Base-by-base conservation (phyloP, 2,888 invertebrate genomes). In the Clivina fossor region DNA sequence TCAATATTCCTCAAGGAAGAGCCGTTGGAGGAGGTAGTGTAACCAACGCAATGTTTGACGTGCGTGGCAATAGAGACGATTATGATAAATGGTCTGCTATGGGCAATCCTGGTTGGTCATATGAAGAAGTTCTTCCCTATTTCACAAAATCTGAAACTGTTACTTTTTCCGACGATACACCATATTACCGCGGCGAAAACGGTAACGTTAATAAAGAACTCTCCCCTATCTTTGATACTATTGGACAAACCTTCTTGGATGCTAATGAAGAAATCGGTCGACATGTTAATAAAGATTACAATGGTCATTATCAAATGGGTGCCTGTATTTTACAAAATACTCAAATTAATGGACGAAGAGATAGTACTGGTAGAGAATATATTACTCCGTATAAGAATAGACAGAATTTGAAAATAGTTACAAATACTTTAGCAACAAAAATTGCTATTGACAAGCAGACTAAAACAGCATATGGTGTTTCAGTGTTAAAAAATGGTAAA, bases 361-460 rank as follows among this genome's bases (percentile, higher is more conserved):
- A n/a, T n/a, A n/a, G n/a, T n/a, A n/a, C n/a, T n/a, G n/a, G n/a
- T n/a, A n/a, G n/a, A n/a, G n/a, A n/a, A n/a, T n/a, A n/a, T n/a
- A n/a, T n/a, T n/a, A n/a, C n/a, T n/a, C n/a, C n/a, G n/a, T n/a
- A n/a, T n/a, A n/a, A n/a, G n/a, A n/a, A n/a, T n/a, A n/a, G n/a
- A n/a, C n/a, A n/a, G n/a, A n/a, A n/a, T n/a, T n/a, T n/a, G n/a
- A n/a, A n/a, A n/a, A n/a, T 78, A 1, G 66, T 72, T 1, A 78
- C 80, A 46, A 70, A 73, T 58, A 75, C 78, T 0, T 68, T 75
- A 18, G 83, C 75, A 0, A 79, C 79, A 0, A 78, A 75, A 63
- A 65, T 83, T 2, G 67, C 81, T 1, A 78, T 82, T 19, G 72
- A 81, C 60, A 77, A 75, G 0, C n/a, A n/a, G n/a, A n/a, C n/a